Conservation (phyloP, 53 echinoderm and acorn worm species). For the Pentamera pediparva region DNA sequence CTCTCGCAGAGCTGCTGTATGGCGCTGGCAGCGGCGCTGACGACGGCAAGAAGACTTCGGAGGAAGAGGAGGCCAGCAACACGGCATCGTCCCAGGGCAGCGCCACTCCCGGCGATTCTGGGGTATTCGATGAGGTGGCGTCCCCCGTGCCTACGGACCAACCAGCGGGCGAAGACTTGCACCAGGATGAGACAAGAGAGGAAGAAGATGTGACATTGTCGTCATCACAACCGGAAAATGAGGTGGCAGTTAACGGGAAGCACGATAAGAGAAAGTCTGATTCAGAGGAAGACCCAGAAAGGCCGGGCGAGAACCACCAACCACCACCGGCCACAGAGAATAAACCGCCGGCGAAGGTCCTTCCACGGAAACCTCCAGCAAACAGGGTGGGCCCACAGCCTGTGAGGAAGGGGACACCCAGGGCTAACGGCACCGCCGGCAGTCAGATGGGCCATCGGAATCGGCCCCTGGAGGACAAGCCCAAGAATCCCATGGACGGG, state of each 20-base stretch:
- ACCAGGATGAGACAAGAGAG: conserved; percentile 45
- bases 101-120: conserved; percentile 72
- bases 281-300: conserved; percentile 5
- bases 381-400: background rate
- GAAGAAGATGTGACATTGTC: conserved; percentile 35
- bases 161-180: conserved; percentile 28
- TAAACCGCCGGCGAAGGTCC: conserved; percentile 17
- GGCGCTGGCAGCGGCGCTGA: conserved; percentile 5
- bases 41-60: conserved; percentile 7
- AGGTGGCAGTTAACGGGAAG: conserved; percentile 50
- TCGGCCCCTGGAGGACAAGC: conserved; percentile 20
- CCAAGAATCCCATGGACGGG: conserved; percentile 27
- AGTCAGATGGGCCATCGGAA: conserved; percentile 1
- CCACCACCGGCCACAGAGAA: background rate
- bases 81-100: conserved; percentile 57
- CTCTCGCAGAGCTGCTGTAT: conserved; percentile 31
- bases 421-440: background rate
- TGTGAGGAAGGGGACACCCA: background rate
- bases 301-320: background rate
- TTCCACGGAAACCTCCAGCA: conserved; percentile 6
- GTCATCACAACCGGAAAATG: conserved; percentile 67
- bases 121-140: conserved; percentile 59
- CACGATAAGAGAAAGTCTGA: background rate
- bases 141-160: conserved; percentile 20
- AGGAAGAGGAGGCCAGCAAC: conserved; percentile 41